These are phyloP conservation scores for Phalera bucephala DNA, from an alignment of 2,888 invertebrate species.

Conservation along the genomic window DNA sequence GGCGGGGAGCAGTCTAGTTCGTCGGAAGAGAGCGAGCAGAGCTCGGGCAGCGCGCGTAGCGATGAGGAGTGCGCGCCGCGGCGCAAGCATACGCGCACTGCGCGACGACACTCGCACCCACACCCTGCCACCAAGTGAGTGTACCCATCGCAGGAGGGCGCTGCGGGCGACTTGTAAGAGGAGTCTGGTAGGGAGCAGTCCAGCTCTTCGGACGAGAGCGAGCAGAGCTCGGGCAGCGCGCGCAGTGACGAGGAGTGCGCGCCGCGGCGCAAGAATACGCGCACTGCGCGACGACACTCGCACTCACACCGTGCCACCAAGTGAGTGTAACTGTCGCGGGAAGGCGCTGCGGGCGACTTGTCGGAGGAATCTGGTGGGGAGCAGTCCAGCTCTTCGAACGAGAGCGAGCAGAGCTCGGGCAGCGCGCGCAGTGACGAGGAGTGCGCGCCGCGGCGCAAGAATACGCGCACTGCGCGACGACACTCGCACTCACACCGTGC, in stretches of 20 bases:
- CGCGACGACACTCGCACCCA: slow-evolving; percentile 21
- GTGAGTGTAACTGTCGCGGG: slow-evolving; percentile 46
- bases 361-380: slow-evolving; percentile 48
- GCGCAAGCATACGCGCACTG: slow-evolving; percentile 17
- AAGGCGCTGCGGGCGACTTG: slow-evolving; percentile 58
- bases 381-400: slow-evolving; percentile 50
- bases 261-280: slow-evolving; percentile 27
- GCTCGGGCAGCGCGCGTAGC: slow-evolving; percentile 59
- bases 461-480: slow-evolving; percentile 18
- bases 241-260: slow-evolving; percentile 63
- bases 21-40: slow-evolving; percentile 62
- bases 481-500: slow-evolving; percentile 22
- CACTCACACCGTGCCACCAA: slow-evolving; percentile 30
- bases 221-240: slow-evolving; percentile 61
- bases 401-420: slow-evolving; percentile 63
- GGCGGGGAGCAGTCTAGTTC: slow-evolving; percentile 53
- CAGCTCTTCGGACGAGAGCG: slow-evolving; percentile 56
- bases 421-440: slow-evolving; percentile 68
- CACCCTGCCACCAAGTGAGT: slow-evolving; percentile 38
- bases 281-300: slow-evolving; percentile 19
- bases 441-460: slow-evolving; percentile 35
- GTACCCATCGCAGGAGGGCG: slow-evolving; percentile 62
- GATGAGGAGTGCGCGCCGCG: slow-evolving; percentile 58
- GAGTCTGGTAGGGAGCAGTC: slow-evolving; percentile 50
- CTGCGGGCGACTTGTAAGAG: slow-evolving; percentile 47